phyloP scores from a whole-genome alignment of 2,113 vertebrate species.

The Sakesphorus luctuosus region DNA sequence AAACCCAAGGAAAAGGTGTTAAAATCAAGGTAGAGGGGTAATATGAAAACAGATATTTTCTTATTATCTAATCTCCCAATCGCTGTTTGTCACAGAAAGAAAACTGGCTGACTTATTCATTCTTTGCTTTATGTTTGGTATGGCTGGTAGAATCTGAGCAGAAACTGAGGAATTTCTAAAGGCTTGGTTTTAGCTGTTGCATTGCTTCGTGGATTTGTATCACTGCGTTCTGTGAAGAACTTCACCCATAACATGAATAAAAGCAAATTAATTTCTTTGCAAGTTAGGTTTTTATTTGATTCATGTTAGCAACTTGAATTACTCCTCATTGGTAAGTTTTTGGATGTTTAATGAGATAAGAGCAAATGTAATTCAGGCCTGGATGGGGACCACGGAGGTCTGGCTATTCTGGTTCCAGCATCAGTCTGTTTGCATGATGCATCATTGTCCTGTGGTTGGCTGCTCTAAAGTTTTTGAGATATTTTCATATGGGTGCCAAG shows the following conservation, averaged over 20 bases:
- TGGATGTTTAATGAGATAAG: neutral
- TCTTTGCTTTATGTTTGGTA: neutral
- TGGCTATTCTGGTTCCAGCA: neutral
- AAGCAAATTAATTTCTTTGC: neutral
- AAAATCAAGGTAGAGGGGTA: neutral
- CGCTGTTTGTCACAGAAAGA: neutral
- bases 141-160: neutral
- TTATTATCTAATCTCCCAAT: neutral
- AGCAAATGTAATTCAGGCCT: neutral
- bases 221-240: neutral
- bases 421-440: neutral
- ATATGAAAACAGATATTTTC: neutral
- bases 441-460: neutral
- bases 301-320: neutral
- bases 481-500: neutral
- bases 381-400: neutral
- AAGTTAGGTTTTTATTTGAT: neutral
- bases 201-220: neutral
- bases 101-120: neutral
- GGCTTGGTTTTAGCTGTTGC: neutral
- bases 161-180: neutral
- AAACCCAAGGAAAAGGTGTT: neutral
- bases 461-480: neutral
- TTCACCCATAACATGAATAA: fast-evolving
- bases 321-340: neutral